These are phyloP conservation scores for Calosoma granatense DNA, from an alignment of 1,140 invertebrate species.

Conservation along the genomic window DNA sequence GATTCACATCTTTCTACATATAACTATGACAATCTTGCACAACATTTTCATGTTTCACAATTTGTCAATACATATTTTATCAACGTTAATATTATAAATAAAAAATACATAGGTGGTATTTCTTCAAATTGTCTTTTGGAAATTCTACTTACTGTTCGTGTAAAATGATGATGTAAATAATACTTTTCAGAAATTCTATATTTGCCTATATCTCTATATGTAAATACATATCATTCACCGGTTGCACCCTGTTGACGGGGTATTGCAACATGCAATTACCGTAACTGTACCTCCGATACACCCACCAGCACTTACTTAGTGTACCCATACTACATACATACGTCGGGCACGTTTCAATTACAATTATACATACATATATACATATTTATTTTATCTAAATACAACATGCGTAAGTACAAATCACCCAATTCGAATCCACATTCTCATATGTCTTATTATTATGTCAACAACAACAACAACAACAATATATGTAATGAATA, in stretches of 20 bases:
- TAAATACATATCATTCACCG: neutral
- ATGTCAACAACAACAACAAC: no score
- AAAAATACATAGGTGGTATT: neutral
- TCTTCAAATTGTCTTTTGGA: conserved; percentile 9
- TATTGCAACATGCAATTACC: no score
- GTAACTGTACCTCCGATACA: no score
- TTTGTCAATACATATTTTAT: conserved; percentile 2
- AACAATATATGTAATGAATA: no score
- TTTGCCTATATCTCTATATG: conserved; percentile 1
- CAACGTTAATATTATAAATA: conserved; percentile 2
- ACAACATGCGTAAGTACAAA: neutral
- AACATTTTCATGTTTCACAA: neutral
- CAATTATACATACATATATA: neutral
- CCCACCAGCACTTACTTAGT: no score
- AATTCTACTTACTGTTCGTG: conserved; percentile 1
- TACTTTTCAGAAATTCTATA: conserved; percentile 1
- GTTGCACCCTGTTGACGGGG: neutral
- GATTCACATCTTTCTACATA: conserved; percentile 2
- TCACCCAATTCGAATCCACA: no score
- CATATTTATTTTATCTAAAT: neutral
- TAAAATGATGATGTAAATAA: conserved; percentile 7
- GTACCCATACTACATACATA: neutral
- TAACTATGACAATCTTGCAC: conserved; percentile 2
- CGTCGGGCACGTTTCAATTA: no score
- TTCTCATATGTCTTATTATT: no score